Evolutionary conservation across 2,888 invertebrate genomes (phyloP), one percentile per base, ranked within the genome.

Genomic region (Scaptomyza caliginosa): DNA sequence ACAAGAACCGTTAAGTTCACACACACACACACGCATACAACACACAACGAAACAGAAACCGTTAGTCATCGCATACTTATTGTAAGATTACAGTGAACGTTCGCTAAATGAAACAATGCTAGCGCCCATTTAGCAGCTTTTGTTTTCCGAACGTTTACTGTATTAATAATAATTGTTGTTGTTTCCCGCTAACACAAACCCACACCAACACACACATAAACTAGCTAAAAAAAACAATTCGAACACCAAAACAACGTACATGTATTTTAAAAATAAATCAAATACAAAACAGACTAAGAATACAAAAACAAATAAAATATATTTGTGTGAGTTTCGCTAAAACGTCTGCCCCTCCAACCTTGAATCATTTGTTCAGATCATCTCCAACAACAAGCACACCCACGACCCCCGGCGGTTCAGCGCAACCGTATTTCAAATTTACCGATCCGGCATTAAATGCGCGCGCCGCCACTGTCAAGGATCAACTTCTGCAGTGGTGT

Each of bases 401-500:
- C 84, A 86, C 89, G 73, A 78, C 89, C 72, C 74, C 89, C 56
- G 78, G 89, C 75, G 90, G 86, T 87, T 93, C 94, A 90, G 93
- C 94, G 92, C 95, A 96, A 92, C 95, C 96, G 91, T 94, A 95
- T 92, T 96, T 97, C 94, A 96, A 95, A 94, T 96, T 97, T 94
- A 96, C 96, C 92, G 96, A 96, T 93, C 96, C 96, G 90, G 95
- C 95, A 92, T 94, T 98, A 93, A 95, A 95, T 92, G 95, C 96
- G 92, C 97, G 96, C 93, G 98, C 98, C 90, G 95, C 95, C 93
- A 96, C 97, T 93, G 97, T 98, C 93, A 99, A 98, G 95, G 98
- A 98, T 92, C 95, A 97, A 92, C 94, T 99, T 92, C 95, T 99
- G 93, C 95, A 96, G 92, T 99, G 99, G 99, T 97, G 97, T 94